These are phyloP conservation scores for Xiphias gladius DNA, from an alignment of 2,113 vertebrate species.

Conservation along the genomic window DNA sequence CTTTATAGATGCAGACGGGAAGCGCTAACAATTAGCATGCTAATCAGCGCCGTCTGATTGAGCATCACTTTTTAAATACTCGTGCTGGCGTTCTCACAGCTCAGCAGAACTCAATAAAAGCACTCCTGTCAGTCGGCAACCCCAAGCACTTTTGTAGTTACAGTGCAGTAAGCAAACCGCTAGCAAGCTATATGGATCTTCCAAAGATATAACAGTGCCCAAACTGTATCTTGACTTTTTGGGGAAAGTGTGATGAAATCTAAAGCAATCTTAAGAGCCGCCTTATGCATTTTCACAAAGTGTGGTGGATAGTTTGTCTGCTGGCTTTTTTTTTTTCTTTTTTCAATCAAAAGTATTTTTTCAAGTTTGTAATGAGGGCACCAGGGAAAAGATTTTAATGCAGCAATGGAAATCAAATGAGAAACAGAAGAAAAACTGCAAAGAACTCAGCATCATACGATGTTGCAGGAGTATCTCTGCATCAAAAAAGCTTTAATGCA, in stretches of 20 bases:
- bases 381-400: constrained; percentile 32
- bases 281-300: constrained; percentile 22
- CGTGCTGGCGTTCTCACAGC: constrained; percentile 3
- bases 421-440: constrained; percentile 13
- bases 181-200: constrained; percentile 36
- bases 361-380: constrained; percentile 60
- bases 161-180: constrained; percentile 4
- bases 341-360: constrained; percentile 42
- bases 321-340: constrained; percentile 8
- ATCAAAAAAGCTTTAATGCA: constrained; percentile 14
- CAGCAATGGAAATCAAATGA: constrained; percentile 30
- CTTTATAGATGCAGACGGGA: background rate
- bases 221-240: constrained; percentile 60
- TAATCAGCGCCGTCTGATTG: constrained; percentile 28
- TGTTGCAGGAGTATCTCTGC: background rate
- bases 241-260: constrained; percentile 72
- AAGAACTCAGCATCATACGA: background rate
- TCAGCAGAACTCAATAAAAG: constrained; percentile 39
- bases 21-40: constrained; percentile 37
- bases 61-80: constrained; percentile 37
- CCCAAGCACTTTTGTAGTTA: background rate
- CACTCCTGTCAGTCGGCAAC: constrained; percentile 3
- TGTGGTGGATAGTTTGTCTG: constrained; percentile 31
- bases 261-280: constrained; percentile 53
- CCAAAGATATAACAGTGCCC: constrained; percentile 33